phyloP scores from a whole-genome alignment of 2,113 vertebrate genomes.

The Arvicanthis niloticus region DNA sequence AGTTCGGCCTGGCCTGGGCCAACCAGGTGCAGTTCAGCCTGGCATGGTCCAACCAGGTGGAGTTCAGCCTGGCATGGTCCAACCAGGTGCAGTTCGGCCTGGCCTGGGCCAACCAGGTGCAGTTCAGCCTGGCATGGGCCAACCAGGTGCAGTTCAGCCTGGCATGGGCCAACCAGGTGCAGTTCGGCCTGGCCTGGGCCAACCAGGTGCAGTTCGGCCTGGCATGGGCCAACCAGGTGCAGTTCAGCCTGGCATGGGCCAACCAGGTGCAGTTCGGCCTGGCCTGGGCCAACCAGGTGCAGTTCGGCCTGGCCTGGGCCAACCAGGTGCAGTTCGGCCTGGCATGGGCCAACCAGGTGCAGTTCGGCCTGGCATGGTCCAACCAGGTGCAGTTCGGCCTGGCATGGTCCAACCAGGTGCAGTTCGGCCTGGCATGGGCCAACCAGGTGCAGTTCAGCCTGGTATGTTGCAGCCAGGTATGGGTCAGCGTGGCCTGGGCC shows the following conservation, averaged over 20 bases:
- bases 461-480: not conserved
- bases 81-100: fast-evolving
- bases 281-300: not conserved
- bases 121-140: fast-evolving
- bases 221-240: fast-evolving
- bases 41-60: fast-evolving
- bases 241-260: fast-evolving
- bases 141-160: fast-evolving
- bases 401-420: fast-evolving
- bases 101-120: not conserved
- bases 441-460: not conserved
- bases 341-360: not conserved
- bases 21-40: not conserved
- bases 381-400: too few species aligned
- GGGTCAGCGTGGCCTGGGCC: not conserved
- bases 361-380: fast-evolving
- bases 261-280: fast-evolving
- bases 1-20: not conserved
- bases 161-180: fast-evolving
- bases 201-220: not conserved
- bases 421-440: not conserved
- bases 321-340: fast-evolving
- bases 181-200: not conserved
- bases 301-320: not conserved
- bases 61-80: fast-evolving